Percentiles rank a stretch among this genome's conserved stretches.
Evolutionary conservation across 2,888 invertebrate genomes (phyloP).

Genomic region (Acleris cristana): DNA sequence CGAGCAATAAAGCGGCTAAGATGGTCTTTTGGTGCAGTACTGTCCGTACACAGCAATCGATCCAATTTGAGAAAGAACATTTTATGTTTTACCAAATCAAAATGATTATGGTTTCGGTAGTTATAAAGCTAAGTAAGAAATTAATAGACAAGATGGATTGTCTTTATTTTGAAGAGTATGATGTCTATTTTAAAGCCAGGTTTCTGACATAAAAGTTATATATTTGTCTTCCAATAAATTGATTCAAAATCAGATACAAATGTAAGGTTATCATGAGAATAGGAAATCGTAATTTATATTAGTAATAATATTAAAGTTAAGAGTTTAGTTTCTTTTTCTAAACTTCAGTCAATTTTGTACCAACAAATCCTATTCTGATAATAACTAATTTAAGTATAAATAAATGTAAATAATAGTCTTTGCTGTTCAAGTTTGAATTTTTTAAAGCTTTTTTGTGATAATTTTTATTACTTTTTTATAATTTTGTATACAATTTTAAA

Average conservation of each 20-base stretch:
- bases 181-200: neutral
- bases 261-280: slow-evolving; percentile 50
- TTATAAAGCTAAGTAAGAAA: no score
- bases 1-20: no score
- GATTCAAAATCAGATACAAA: slow-evolving; percentile 44
- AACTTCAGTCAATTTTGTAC: slow-evolving; percentile 26
- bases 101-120: no score
- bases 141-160: no score
- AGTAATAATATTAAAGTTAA: slow-evolving; percentile 28
- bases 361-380: slow-evolving; percentile 50
- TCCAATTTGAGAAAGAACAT: no score
- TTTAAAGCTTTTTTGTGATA: slow-evolving; percentile 37
- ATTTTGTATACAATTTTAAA: slow-evolving; percentile 28
- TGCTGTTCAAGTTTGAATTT: slow-evolving; percentile 39
- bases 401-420: slow-evolving; percentile 39
- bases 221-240: slow-evolving; percentile 15
- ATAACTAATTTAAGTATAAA: slow-evolving; percentile 42
- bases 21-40: neutral
- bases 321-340: slow-evolving; percentile 8
- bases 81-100: no score
- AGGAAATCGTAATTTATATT: slow-evolving; percentile 44
- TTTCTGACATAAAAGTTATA: slow-evolving; percentile 9
- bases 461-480: slow-evolving; percentile 36
- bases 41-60: no score
- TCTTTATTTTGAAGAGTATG: no score